A percentile compares a stretch with the other conserved stretches of the same genome.
phyloP scores from a whole-genome alignment of 2,888 invertebrate species.

The Drosophila acutilabella region DNA sequence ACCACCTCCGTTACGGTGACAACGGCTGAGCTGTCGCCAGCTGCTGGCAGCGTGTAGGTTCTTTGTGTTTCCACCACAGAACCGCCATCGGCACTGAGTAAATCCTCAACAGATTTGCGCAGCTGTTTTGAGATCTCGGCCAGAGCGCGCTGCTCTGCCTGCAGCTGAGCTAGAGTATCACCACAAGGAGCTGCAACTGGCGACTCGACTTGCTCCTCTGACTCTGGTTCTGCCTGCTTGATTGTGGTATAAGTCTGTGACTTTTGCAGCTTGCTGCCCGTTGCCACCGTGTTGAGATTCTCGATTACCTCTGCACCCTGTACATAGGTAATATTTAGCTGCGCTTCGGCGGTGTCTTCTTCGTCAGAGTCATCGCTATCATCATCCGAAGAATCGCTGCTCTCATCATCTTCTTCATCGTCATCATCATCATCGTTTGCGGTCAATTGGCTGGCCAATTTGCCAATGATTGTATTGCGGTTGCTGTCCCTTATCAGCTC shows the following conservation, averaged over 20 bases:
- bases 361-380: conserved; percentile 76
- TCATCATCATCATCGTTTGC: conserved; percentile 58
- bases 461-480: conserved; percentile 77
- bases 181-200: conserved; percentile 6
- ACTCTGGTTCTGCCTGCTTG: conserved; percentile 60
- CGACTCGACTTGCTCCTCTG: conserved; percentile 9
- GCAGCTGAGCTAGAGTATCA: conserved; percentile 74
- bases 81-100: conserved; percentile 69
- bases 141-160: conserved; percentile 81
- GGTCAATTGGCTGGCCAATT: conserved; percentile 67
- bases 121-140: conserved; percentile 82
- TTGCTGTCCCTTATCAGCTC: conserved; percentile 81
- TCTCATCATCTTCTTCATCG: conserved; percentile 77
- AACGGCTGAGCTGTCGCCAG: conserved; percentile 53
- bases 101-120: conserved; percentile 80
- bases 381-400: conserved; percentile 70
- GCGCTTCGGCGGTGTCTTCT: conserved; percentile 67
- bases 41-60: conserved; percentile 62
- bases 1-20: conserved; percentile 75
- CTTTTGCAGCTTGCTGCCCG: conserved; percentile 76
- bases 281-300: conserved; percentile 82
- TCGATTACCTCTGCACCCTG: conserved; percentile 84
- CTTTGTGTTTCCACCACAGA: conserved; percentile 69
- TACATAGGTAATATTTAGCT: conserved; percentile 76
- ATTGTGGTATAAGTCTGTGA: conserved; percentile 81